Evolutionary conservation across 2,888 invertebrate species (phyloP).

Genomic region (Agrochola circellaris): DNA sequence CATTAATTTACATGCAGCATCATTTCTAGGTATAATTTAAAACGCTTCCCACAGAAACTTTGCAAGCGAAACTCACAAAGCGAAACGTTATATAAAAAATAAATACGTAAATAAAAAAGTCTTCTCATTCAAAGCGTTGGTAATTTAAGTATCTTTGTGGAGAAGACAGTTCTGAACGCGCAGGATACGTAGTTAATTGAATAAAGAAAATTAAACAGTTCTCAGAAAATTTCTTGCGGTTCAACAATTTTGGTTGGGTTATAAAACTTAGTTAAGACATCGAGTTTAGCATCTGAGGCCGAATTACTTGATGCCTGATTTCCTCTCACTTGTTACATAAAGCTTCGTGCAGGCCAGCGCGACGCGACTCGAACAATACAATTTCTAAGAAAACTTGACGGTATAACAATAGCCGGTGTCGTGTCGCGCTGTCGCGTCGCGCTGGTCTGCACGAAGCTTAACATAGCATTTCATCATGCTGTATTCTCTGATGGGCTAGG

Average conservation of each 20-base stretch:
- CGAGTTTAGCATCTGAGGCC: no score
- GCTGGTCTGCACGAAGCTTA: no score
- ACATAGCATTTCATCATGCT: no score
- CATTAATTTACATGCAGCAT: not conserved
- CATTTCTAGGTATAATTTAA: not conserved
- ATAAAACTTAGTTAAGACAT: no score
- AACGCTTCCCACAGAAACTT: not conserved
- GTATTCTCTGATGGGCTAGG: no score
- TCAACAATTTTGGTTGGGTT: conserved; percentile 1
- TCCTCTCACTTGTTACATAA: no score
- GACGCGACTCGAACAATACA: no score
- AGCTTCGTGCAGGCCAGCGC: no score
- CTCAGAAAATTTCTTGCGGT: not conserved
- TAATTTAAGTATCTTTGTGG: conserved; percentile 33
- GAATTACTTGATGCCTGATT: no score
- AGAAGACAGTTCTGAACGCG: conserved; percentile 1
- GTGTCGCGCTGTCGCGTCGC: no score
- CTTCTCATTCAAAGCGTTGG: not conserved
- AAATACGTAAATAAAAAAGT: not conserved
- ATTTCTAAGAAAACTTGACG: no score
- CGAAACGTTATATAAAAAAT: conserved; percentile 17
- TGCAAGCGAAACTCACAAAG: conserved; percentile 12
- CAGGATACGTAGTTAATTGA: not conserved
- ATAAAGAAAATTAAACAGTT: not conserved
- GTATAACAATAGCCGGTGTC: no score